Evolutionary conservation across 2,113 vertebrate genomes (phyloP).

Genomic region (Carassius auratus): DNA sequence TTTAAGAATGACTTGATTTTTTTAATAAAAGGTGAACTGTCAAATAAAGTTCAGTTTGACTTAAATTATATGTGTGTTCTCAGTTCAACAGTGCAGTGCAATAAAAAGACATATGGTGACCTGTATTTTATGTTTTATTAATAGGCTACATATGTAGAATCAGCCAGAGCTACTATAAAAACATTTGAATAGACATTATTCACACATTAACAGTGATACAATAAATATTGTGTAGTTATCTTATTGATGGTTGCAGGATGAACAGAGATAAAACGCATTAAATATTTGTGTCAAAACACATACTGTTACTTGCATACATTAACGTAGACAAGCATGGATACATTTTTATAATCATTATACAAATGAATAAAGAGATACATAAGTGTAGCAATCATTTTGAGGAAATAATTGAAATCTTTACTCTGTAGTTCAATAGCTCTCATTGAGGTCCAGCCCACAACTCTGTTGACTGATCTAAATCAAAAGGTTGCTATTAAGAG

Average conservation of each 20-base stretch:
- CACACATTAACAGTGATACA: neutral
- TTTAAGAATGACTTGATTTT: neutral
- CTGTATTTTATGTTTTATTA: conserved; percentile 21
- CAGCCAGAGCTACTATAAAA: conserved; percentile 2
- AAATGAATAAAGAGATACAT: neutral
- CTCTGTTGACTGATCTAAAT: neutral
- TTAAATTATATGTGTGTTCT: neutral
- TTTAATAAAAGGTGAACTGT: neutral
- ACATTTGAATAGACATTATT: neutral
- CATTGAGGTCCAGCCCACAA: conserved; percentile 13
- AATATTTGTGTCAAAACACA: conserved; percentile 5
- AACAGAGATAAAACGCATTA: neutral
- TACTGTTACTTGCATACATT: neutral
- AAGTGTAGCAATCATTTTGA: neutral
- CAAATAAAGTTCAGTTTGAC: neutral
- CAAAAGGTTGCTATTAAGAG: neutral
- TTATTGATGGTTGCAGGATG: neutral
- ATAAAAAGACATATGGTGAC: neutral
- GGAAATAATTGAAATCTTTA: neutral
- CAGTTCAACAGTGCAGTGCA: neutral
- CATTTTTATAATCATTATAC: neutral
- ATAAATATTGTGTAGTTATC: neutral
- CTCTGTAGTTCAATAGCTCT: neutral
- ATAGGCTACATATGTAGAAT: neutral
- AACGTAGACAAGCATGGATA: neutral